These are phyloP conservation scores for Cataglyphis livida DNA, from an alignment of 2,888 invertebrate genomes.

Conservation along the genomic window DNA sequence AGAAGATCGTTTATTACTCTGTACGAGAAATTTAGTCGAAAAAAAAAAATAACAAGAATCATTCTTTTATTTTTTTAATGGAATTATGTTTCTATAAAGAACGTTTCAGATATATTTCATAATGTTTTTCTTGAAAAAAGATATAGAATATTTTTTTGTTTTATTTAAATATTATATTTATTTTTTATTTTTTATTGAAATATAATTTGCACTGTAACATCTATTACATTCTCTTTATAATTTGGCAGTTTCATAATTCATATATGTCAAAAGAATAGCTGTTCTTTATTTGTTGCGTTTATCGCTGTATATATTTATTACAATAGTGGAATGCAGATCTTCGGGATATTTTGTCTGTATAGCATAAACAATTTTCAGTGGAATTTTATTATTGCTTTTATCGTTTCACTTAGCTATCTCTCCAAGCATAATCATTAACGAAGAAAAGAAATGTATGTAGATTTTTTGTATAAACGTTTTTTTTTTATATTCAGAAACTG, in stretches of 20 bases:
- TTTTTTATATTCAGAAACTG: not conserved
- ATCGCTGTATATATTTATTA: not conserved
- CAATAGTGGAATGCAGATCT: not conserved
- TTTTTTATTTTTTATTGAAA: slow-evolving; percentile 16
- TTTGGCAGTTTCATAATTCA: not conserved
- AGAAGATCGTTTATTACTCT: slow-evolving; percentile 28
- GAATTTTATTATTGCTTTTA: not conserved
- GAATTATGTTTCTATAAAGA: not conserved
- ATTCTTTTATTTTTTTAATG: not conserved
- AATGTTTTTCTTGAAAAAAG: not conserved
- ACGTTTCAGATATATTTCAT: not conserved
- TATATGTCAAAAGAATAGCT: not conserved
- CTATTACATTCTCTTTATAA: not conserved
- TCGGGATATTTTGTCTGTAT: not conserved
- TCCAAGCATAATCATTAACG: slow-evolving; percentile 13
- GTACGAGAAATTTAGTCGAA: not conserved
- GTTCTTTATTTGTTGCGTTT: not conserved
- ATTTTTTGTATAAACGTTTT: slow-evolving; percentile 10
- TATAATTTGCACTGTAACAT: not conserved
- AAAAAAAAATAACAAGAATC: not conserved
- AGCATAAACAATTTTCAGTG: not conserved
- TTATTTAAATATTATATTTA: not conserved
- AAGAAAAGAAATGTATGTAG: not conserved
- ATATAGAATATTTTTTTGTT: not conserved
- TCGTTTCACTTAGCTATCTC: not conserved